Percentiles rank a stretch among this genome's conserved stretches.
Conservation (phyloP, 2,113 vertebrate species). For the Macrotus californicus region DNA sequence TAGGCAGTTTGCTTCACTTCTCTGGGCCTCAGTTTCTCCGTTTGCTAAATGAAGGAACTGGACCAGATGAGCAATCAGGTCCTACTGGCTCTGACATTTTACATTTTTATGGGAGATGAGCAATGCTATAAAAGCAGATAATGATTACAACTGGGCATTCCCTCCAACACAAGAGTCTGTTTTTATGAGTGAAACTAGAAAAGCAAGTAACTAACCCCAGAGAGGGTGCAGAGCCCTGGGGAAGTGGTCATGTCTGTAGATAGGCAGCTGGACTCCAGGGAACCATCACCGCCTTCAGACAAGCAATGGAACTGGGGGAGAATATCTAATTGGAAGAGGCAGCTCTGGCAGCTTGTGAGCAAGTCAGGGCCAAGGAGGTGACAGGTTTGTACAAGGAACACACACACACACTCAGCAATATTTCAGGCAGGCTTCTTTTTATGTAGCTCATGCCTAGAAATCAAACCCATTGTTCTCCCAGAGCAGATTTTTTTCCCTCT, state of each 20-base stretch:
- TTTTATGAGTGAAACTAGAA: conserved; percentile 22
- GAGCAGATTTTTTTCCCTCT: background rate
- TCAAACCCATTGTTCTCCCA: background rate
- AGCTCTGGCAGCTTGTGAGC: conserved; percentile 27
- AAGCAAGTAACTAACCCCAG: conserved; percentile 40
- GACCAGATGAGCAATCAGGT: background rate
- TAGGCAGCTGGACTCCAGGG: background rate
- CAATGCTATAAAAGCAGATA: conserved; percentile 32
- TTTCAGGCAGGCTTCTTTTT: background rate
- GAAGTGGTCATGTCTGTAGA: background rate
- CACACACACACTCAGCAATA: background rate
- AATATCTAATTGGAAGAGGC: background rate
- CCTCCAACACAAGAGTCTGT: background rate
- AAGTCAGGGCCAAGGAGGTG: background rate
- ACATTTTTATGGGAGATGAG: background rate
- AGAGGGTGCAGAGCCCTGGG: conserved; percentile 17
- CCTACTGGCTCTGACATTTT: background rate
- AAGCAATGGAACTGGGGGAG: background rate
- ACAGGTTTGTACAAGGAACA: background rate
- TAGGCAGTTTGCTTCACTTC: background rate
- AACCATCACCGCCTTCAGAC: conserved; percentile 31
- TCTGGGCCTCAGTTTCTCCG: background rate
- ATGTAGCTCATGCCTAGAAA: background rate
- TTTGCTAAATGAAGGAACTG: background rate
- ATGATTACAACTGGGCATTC: conserved; percentile 30